Base-by-base conservation (phyloP, 2,888 invertebrate species). In the Liodrosophila aerea region DNA sequence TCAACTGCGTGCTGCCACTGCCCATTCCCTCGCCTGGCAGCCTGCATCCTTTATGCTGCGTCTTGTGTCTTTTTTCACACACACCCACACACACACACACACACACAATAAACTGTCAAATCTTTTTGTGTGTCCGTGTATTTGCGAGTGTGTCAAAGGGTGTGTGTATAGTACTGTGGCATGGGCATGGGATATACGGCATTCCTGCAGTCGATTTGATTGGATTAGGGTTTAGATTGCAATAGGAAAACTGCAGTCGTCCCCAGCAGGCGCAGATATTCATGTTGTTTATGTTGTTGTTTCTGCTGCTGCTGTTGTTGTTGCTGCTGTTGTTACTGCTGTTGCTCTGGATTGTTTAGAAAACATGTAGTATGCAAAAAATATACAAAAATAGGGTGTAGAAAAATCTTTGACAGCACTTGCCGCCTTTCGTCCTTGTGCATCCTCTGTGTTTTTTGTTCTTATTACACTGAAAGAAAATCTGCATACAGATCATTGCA, bases 191-290 rank as follows among this genome's bases (percentile, higher is more conserved):
- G 36, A 27, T 12, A 29, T 44, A 36, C 31, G 49, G 52, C 50
- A 80, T 80, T 81, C 77, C 78, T 69, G 60, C 75, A 81, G 77
- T 81, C 84, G 75, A 84, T 83, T 81, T 77, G 75, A 74, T 85
- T 84, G 83, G 80, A 82, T 85, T 81, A 85, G 73, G 85, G 85
- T 85, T 85, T 85, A 78, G 81, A 81, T 81, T 84, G 85, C 80
- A 84, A 59, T 65, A 61, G 54, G 56, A 73, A 81, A 77, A 80
- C 54, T 84, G 85, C 83, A 82, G 49, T 44, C 39, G 46, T 13
- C 12, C 40, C 54, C 45, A 47, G 45, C 36, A 37, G 60, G 9
- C 34, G 61, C 22, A 47, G 54, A 37, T 15, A 61, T 62, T 57
- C 51, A 44, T 58, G 52, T 59, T 67, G 37, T 60, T 54, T 31